Percentiles rank a stretch among this genome's conserved stretches.
Conservation (phyloP, 2,113 vertebrate genomes). For the Cebidichthys violaceus region DNA sequence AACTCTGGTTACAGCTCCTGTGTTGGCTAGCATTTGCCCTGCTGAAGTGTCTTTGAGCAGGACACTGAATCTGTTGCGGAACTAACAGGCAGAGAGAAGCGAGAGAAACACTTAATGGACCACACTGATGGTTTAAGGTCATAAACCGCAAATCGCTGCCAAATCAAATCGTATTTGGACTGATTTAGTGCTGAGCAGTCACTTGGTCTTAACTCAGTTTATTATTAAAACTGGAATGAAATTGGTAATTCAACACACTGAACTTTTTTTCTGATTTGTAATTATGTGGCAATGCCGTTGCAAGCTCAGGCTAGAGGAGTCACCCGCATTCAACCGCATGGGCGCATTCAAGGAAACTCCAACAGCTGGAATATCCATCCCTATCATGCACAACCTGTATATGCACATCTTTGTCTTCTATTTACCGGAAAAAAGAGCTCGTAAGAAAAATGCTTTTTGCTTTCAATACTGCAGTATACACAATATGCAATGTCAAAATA, state of each 20-base stretch:
- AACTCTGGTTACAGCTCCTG: slow-evolving; percentile 40
- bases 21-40: slow-evolving; percentile 5
- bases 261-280: neutral
- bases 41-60: slow-evolving; percentile 19
- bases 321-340: neutral
- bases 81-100: neutral
- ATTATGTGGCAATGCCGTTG: neutral
- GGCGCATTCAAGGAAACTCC: neutral
- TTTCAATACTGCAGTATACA: neutral
- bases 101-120: neutral
- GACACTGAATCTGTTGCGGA: neutral
- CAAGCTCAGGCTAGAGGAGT: neutral
- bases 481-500: neutral
- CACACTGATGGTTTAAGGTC: slow-evolving; percentile 7
- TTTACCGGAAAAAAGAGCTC: neutral
- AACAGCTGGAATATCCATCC: neutral
- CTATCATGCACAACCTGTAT: neutral
- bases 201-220: neutral
- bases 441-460: neutral
- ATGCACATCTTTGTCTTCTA: neutral
- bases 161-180: neutral
- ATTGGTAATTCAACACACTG: neutral
- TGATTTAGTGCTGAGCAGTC: neutral
- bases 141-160: slow-evolving; percentile 5
- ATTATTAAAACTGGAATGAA: neutral